These are phyloP conservation scores for Mesodorylaimus sp. DNA, from an alignment of 2,888 invertebrate species.

Conservation along the genomic window DNA sequence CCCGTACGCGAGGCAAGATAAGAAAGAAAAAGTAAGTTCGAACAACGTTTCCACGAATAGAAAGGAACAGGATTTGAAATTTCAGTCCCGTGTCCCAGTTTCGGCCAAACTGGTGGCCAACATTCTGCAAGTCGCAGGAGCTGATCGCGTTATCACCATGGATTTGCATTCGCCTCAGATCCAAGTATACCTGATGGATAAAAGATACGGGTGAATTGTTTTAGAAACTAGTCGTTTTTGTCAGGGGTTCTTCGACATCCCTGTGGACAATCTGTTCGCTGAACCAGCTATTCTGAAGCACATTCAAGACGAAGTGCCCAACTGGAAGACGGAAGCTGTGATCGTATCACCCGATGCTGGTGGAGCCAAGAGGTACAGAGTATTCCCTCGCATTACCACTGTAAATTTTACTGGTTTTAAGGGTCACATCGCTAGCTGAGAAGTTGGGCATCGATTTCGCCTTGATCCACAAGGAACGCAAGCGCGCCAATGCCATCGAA, in stretches of 20 bases:
- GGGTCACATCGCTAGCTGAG: slow-evolving; percentile 74
- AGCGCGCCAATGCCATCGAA: slow-evolving; percentile 84
- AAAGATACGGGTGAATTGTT: too few relatives aligned
- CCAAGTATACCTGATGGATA: slow-evolving; percentile 39
- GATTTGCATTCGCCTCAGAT: slow-evolving; percentile 89
- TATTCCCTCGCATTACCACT: background rate
- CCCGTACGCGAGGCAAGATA: slow-evolving; percentile 84
- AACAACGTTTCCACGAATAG: slow-evolving; percentile 36
- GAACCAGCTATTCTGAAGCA: slow-evolving; percentile 86
- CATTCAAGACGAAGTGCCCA: slow-evolving; percentile 80
- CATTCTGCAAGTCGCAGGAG: slow-evolving; percentile 80
- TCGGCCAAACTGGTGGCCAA: slow-evolving; percentile 86
- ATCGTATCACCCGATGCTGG: slow-evolving; percentile 91
- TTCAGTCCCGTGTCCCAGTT: slow-evolving; percentile 72
- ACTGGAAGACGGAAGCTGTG: slow-evolving; percentile 77
- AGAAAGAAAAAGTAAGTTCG: slow-evolving; percentile 62
- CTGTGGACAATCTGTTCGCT: slow-evolving; percentile 85
- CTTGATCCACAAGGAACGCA: slow-evolving; percentile 81
- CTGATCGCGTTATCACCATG: slow-evolving; percentile 93
- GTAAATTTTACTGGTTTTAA: slow-evolving; percentile 24
- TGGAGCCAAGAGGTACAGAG: slow-evolving; percentile 58
- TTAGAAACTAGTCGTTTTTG: slow-evolving; percentile 10
- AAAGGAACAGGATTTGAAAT: slow-evolving; percentile 12
- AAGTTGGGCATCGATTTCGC: slow-evolving; percentile 83
- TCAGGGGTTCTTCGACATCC: slow-evolving; percentile 79